Conservation (phyloP, 2,888 invertebrate species). For the Nemapogon koenigi region DNA sequence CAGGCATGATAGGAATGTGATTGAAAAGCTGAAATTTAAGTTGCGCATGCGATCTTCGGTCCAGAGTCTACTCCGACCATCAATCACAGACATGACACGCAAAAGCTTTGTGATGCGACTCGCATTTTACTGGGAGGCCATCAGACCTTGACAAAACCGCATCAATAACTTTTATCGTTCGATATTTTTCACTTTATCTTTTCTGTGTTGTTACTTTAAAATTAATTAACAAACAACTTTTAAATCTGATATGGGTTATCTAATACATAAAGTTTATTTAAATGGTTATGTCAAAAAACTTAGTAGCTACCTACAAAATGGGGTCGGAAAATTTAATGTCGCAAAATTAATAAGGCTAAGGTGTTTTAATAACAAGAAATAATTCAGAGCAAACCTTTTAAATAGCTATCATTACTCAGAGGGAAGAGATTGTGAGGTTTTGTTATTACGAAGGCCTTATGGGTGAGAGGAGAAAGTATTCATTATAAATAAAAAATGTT, state of each 20-base stretch:
- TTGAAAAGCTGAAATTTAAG: too few species aligned
- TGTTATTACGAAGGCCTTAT: slow-evolving; percentile 14
- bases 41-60: too few species aligned
- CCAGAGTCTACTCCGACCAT: too few species aligned
- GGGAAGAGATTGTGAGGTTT: slow-evolving; percentile 19
- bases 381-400: slow-evolving; percentile 31
- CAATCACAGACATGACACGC: slow-evolving; percentile 51
- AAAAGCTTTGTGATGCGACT: slow-evolving; percentile 31
- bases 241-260: too few species aligned
- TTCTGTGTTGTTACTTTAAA: too few species aligned
- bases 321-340: slow-evolving; percentile 21
- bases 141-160: slow-evolving; percentile 32
- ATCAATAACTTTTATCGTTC: slow-evolving; percentile 20
- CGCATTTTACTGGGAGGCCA: slow-evolving; percentile 17
- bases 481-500: too few species aligned
- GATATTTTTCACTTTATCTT: slow-evolving; percentile 4
- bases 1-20: too few species aligned
- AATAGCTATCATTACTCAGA: slow-evolving; percentile 29
- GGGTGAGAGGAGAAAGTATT: too few species aligned
- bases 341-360: slow-evolving; percentile 23
- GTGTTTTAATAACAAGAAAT: slow-evolving; percentile 23
- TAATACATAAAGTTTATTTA: too few species aligned
- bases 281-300: too few species aligned
- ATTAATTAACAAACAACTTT: slow-evolving; percentile 1
- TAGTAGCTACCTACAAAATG: too few species aligned